A percentile compares a stretch with the other conserved stretches of the same genome.
Conservation (phyloP, 2,888 invertebrate genomes). For the Caenorhabditis plicata region DNA sequence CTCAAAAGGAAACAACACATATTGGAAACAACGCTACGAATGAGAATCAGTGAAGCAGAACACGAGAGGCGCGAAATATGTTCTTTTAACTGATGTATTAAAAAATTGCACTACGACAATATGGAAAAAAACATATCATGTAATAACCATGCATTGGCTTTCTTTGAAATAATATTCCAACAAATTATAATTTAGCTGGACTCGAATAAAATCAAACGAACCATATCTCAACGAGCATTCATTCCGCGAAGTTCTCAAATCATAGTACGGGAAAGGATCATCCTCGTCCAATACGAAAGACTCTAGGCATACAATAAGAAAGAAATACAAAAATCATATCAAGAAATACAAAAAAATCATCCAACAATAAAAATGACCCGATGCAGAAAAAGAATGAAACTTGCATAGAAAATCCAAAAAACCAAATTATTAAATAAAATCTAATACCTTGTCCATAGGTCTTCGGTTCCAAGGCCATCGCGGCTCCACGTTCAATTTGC, state of each 20-base stretch:
- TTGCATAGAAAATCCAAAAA: background rate
- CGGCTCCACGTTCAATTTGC: slow-evolving; percentile 37
- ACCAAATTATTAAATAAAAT: background rate
- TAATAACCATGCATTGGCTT: too few relatives aligned
- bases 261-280: slow-evolving; percentile 56
- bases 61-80: too few relatives aligned
- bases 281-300: slow-evolving; percentile 43
- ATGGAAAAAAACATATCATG: too few relatives aligned
- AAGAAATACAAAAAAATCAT: background rate
- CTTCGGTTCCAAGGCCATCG: slow-evolving; percentile 43
- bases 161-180: too few relatives aligned
- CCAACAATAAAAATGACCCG: background rate
- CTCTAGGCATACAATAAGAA: slow-evolving; percentile 9
- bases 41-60: too few relatives aligned
- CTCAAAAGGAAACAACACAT: too few relatives aligned
- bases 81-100: too few relatives aligned
- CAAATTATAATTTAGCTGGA: too few relatives aligned
- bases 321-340: background rate
- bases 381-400: slow-evolving; percentile 15
- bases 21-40: too few relatives aligned
- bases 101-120: too few relatives aligned
- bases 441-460: slow-evolving; percentile 58
- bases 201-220: too few relatives aligned
- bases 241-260: slow-evolving; percentile 16
- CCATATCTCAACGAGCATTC: background rate